These are phyloP conservation scores for Penelope pileata DNA, from an alignment of 2,113 vertebrate genomes.

Conservation along the genomic window DNA sequence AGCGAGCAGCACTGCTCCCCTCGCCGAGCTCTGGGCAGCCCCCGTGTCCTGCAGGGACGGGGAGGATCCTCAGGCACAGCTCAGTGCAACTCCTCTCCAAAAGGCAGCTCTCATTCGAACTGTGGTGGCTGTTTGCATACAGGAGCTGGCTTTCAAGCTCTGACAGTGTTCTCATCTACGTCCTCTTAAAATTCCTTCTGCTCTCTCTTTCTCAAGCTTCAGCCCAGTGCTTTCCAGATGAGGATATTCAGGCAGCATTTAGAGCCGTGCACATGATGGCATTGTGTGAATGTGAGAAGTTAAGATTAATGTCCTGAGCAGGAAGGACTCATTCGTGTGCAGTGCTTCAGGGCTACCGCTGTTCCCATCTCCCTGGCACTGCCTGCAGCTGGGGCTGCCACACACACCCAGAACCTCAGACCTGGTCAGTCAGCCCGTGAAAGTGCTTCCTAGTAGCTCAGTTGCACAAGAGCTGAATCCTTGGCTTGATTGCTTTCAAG, in stretches of 20 bases:
- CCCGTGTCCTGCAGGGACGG: accelerated
- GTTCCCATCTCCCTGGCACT: background rate
- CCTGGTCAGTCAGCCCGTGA: background rate
- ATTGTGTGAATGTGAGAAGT: background rate
- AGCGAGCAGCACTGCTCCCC: background rate
- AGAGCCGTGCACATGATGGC: background rate
- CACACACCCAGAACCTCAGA: background rate
- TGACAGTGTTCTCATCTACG: background rate
- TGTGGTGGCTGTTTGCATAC: background rate
- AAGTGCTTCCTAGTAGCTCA: background rate
- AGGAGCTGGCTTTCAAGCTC: background rate
- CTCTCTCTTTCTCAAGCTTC: background rate
- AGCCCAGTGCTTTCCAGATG: background rate
- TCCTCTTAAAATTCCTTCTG: background rate
- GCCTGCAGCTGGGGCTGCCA: background rate
- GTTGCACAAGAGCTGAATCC: background rate
- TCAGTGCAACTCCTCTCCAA: background rate
- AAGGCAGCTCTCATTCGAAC: background rate
- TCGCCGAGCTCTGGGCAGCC: background rate
- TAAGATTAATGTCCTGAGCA: background rate
- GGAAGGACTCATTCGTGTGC: background rate
- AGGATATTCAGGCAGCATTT: background rate
- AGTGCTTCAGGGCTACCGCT: background rate
- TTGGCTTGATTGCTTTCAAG: background rate
- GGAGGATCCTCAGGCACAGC: background rate